Conservation (phyloP, 2,797 vertebrate species). For the Gymnodraco acuticeps region DNA sequence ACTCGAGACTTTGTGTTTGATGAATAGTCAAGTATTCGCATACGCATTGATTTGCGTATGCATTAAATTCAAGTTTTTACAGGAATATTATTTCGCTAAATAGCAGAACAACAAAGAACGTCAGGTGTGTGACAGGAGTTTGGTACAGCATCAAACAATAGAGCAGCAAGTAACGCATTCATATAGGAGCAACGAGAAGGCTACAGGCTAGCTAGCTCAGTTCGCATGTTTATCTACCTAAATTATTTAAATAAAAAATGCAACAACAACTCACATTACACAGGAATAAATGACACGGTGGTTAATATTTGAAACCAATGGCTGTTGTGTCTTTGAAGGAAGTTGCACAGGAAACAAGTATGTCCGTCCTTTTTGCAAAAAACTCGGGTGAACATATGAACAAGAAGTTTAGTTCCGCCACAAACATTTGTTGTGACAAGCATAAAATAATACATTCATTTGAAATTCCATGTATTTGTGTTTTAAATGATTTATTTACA, state of each 20-base stretch:
- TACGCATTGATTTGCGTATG: neutral
- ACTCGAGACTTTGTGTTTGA: neutral
- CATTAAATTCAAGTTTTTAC: neutral
- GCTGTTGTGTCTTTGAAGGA: neutral
- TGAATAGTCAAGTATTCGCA: neutral
- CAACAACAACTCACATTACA: slow-evolving; percentile 24
- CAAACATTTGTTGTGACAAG: neutral
- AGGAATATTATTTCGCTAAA: rapidly evolving
- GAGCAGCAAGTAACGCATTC: neutral
- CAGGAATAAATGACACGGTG: neutral
- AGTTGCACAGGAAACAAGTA: slow-evolving; percentile 11
- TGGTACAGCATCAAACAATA: neutral
- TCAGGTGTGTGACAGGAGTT: slow-evolving; percentile 9
- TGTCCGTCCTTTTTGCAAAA: slow-evolving; percentile 40
- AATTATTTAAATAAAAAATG: neutral
- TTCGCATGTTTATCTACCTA: neutral
- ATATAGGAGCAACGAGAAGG: neutral
- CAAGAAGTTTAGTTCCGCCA: slow-evolving; percentile 50
- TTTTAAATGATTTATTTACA: rapidly evolving
- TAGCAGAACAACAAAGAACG: neutral
- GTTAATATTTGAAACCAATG: neutral
- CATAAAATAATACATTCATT: rapidly evolving
- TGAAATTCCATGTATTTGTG: rapidly evolving
- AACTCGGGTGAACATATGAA: neutral
- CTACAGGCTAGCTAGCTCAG: neutral